phyloP scores from a whole-genome alignment of 2,797 vertebrate species.

The Labroides dimidiatus region DNA sequence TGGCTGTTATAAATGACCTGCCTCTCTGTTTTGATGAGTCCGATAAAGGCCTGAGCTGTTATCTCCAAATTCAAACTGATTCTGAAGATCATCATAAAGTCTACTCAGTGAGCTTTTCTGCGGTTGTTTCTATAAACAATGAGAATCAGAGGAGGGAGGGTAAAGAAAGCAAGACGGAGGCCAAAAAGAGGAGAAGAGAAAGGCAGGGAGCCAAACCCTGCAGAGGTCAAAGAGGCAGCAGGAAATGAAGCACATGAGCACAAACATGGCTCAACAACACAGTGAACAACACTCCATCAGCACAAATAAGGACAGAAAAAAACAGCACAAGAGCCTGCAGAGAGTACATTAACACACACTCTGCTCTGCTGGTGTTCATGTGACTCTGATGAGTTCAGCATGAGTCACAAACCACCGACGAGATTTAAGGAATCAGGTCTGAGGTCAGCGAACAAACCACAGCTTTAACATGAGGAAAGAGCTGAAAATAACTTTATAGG shows the following conservation, averaged over 20 bases:
- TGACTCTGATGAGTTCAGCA: conserved; percentile 28
- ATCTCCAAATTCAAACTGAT: not conserved
- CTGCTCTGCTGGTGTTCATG: conserved; percentile 12
- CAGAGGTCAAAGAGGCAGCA: conserved; percentile 49
- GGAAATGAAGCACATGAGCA: conserved; percentile 54
- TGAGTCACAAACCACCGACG: conserved; percentile 23
- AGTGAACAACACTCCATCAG: too few relatives aligned
- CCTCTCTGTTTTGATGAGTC: too few relatives aligned
- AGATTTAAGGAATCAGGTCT: conserved; percentile 31
- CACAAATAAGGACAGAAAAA: too few relatives aligned
- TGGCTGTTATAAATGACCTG: not conserved
- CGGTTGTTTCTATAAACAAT: conserved; percentile 3
- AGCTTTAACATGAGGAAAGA: too few relatives aligned
- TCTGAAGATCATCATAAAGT: not conserved
- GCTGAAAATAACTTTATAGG: too few relatives aligned
- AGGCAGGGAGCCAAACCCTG: conserved; percentile 42
- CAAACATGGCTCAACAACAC: too few relatives aligned
- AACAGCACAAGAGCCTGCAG: too few relatives aligned
- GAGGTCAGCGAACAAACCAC: conserved; percentile 1
- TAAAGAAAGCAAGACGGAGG: conserved; percentile 1
- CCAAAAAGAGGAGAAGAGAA: not conserved
- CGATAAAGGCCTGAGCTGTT: not conserved
- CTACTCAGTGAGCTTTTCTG: not conserved
- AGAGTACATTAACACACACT: too few relatives aligned
- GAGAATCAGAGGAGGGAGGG: not conserved